Evolutionary conservation across 2,113 vertebrate species (phyloP).

Genomic region (Rousettus leschenaultii): DNA sequence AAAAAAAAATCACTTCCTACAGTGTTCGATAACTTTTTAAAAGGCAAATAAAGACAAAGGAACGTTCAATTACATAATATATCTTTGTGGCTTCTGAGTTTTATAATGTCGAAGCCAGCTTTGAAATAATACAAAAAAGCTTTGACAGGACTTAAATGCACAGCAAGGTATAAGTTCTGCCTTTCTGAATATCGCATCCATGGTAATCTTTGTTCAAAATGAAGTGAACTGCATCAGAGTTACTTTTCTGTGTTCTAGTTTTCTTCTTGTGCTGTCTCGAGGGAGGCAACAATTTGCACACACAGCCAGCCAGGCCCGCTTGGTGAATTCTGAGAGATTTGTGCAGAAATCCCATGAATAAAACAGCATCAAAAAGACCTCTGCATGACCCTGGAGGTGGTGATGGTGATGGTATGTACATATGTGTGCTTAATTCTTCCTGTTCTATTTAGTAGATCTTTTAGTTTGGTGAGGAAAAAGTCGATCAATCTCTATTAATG

Average conservation of each 20-base stretch:
- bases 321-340: background rate
- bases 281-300: background rate
- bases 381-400: background rate
- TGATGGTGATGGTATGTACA: background rate
- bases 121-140: background rate
- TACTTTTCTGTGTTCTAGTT: background rate
- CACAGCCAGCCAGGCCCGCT: background rate
- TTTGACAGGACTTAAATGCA: background rate
- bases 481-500: background rate
- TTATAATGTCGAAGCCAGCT: background rate
- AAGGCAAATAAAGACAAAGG: background rate
- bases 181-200: background rate
- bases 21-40: background rate
- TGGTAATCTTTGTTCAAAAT: background rate
- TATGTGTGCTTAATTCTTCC: background rate
- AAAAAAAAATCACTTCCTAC: background rate
- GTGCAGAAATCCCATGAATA: background rate
- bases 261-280: background rate
- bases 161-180: background rate
- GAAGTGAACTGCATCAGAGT: rapidly evolving
- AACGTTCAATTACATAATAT: background rate
- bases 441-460: background rate
- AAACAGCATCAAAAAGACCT: background rate
- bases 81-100: background rate
- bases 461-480: background rate